These are phyloP conservation scores for Charina bottae DNA, from an alignment of 2,113 vertebrate species.

Conservation along the genomic window DNA sequence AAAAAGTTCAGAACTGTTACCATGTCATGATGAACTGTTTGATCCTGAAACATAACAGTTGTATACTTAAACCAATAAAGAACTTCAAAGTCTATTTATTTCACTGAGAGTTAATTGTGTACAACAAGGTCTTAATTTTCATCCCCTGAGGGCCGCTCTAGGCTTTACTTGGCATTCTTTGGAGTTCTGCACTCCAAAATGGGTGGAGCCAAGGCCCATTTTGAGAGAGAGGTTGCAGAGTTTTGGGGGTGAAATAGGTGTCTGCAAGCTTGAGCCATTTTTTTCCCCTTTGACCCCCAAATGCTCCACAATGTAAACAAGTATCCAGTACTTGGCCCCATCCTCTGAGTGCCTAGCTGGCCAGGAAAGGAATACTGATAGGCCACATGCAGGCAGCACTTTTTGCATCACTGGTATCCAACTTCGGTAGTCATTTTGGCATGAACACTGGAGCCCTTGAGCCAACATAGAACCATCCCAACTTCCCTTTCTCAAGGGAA, in stretches of 20 bases:
- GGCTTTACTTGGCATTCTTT: neutral
- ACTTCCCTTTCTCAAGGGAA: slow-evolving; percentile 6
- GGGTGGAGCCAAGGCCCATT: neutral
- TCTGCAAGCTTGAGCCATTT: neutral
- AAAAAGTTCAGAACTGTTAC: neutral
- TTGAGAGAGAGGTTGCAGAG: neutral
- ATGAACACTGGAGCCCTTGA: neutral
- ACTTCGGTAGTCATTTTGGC: neutral
- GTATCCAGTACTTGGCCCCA: neutral
- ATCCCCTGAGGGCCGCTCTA: neutral
- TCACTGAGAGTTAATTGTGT: neutral
- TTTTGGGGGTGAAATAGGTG: neutral
- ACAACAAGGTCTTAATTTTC: neutral
- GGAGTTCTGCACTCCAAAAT: neutral
- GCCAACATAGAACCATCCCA: neutral
- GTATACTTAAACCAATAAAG: neutral
- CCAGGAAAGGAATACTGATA: neutral
- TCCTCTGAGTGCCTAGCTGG: neutral
- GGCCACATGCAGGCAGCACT: neutral
- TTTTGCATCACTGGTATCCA: neutral
- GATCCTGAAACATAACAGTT: neutral
- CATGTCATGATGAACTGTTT: slow-evolving; percentile 6
- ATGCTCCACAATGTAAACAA: neutral
- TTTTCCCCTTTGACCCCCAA: neutral
- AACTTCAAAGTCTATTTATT: neutral